These are phyloP conservation scores for Daktulosphaira vitifoliae DNA, from an alignment of 1,140 invertebrate genomes.

Conservation along the genomic window DNA sequence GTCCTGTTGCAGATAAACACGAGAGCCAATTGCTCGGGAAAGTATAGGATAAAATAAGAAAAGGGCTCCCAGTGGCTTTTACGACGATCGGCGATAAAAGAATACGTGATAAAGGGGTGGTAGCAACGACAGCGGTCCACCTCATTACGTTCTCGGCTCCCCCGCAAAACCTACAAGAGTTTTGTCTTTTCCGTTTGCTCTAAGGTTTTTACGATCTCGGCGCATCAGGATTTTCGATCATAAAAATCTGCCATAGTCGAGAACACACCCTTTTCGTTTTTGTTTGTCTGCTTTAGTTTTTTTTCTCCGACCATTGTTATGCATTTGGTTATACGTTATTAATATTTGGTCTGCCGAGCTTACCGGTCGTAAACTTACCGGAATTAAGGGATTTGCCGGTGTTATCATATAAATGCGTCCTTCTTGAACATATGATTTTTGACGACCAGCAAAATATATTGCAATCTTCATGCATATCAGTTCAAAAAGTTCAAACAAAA, in stretches of 20 bases:
- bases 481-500: no score
- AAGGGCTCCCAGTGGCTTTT: slow-evolving; percentile 32
- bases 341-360: slow-evolving; percentile 10
- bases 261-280: background rate
- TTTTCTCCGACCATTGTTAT: background rate
- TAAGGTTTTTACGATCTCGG: slow-evolving; percentile 24
- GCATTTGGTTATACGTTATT: slow-evolving; percentile 8
- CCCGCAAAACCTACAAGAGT: slow-evolving; percentile 13
- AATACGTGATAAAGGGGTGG: background rate
- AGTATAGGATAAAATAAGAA: background rate
- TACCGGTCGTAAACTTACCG: background rate
- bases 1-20: slow-evolving; percentile 23
- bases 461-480: no score
- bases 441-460: background rate
- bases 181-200: slow-evolving; percentile 23
- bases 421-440: background rate
- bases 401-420: background rate
- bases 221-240: slow-evolving; percentile 26
- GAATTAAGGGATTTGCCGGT: slow-evolving; percentile 10
- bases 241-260: slow-evolving; percentile 16
- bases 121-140: slow-evolving; percentile 2
- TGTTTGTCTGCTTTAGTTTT: background rate
- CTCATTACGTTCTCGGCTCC: slow-evolving; percentile 23
- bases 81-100: slow-evolving; percentile 26
- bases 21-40: slow-evolving; percentile 9